Evolutionary conservation across 2,797 vertebrate genomes (phyloP).

Genomic region (Allobates femoralis): DNA sequence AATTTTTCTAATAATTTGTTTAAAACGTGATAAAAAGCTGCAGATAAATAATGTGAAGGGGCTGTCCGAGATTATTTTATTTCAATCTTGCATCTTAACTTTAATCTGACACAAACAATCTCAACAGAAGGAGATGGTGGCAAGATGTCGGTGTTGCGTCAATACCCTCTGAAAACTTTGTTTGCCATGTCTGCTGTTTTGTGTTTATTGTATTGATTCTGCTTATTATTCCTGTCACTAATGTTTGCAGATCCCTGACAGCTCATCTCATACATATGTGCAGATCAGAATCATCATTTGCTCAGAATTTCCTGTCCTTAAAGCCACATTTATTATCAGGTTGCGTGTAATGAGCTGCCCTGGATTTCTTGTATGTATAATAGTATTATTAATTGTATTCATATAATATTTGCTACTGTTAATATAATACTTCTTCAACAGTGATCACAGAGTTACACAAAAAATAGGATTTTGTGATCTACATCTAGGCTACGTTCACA

Average conservation of each 20-base stretch:
- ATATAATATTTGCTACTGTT: neutral
- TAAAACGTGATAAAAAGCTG: no score
- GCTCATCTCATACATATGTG: slow-evolving; percentile 25
- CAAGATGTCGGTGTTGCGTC: slow-evolving; percentile 24
- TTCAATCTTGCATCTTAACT: no score
- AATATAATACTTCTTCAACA: neutral
- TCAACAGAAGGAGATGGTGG: neutral
- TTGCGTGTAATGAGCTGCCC: neutral
- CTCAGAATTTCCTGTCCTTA: neutral
- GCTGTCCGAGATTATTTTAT: no score
- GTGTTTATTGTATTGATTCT: slow-evolving; percentile 37
- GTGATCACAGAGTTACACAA: neutral
- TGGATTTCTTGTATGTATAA: neutral
- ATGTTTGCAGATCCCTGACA: slow-evolving; percentile 10
- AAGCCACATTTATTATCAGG: slow-evolving; percentile 35
- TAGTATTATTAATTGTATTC: no score
- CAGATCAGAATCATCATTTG: neutral
- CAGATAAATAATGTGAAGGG: no score
- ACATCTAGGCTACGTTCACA: no score
- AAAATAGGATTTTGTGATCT: neutral
- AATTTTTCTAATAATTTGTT: no score
- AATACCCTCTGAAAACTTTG: neutral
- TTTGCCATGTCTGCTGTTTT: neutral
- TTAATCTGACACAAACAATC: neutral
- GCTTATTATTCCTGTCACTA: slow-evolving; percentile 8